A percentile compares a stretch with the other conserved stretches of the same genome.
Conservation (phyloP, 2,113 vertebrate genomes). For the Gymnorhina tibicen region DNA sequence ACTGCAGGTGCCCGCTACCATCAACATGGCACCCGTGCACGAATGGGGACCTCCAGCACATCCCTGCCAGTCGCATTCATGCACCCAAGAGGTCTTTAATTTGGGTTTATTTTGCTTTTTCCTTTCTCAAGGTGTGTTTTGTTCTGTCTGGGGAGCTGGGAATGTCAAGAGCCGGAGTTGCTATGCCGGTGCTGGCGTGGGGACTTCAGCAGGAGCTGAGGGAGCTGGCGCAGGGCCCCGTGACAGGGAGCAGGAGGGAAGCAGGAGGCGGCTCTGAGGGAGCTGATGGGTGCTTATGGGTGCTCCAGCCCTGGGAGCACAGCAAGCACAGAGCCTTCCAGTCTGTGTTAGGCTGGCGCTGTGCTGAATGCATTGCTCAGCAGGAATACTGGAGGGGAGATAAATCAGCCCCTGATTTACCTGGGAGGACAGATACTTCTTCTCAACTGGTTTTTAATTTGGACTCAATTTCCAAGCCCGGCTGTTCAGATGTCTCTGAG, state of each 20-base stretch:
- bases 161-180: not conserved
- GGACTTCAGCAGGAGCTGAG: not conserved
- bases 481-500: not conserved
- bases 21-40: rapidly evolving
- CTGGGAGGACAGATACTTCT: constrained; percentile 18
- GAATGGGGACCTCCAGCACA: not conserved
- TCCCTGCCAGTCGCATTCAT: not conserved
- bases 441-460: constrained; percentile 12
- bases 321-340: not conserved
- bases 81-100: not conserved
- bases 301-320: not conserved
- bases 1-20: not conserved
- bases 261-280: not conserved
- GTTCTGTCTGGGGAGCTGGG: not conserved
- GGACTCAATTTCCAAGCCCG: not conserved
- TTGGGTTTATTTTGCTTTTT: not conserved
- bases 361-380: not conserved
- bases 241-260: not conserved
- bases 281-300: not conserved
- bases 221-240: not conserved
- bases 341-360: not conserved
- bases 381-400: not conserved
- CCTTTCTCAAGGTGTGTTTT: not conserved
- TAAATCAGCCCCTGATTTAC: constrained; percentile 6
- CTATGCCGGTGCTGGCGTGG: not conserved